phyloP scores from a whole-genome alignment of 2,888 invertebrate species.

The Chymomyza procnemis region DNA sequence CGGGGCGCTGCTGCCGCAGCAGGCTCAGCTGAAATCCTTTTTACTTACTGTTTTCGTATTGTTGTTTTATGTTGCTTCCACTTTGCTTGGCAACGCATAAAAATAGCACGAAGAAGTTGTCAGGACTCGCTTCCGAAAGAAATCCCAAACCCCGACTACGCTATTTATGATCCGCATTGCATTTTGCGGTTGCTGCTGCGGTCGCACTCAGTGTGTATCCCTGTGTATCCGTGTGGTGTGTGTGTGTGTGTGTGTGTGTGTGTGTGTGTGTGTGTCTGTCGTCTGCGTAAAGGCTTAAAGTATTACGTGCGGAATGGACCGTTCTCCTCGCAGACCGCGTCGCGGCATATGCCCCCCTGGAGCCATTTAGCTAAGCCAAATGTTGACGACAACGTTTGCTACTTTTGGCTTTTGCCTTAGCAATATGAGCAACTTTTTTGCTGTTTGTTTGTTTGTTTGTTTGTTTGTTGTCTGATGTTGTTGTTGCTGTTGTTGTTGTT shows the following conservation, averaged over 20 bases:
- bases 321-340: not conserved
- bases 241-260: not conserved
- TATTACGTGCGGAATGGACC: constrained; percentile 41
- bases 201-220: constrained; percentile 22
- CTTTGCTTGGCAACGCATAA: not conserved
- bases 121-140: not conserved
- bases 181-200: constrained; percentile 63
- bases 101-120: not conserved
- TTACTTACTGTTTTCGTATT: not conserved
- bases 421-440: constrained; percentile 64
- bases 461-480: constrained; percentile 10
- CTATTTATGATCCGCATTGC: constrained; percentile 47
- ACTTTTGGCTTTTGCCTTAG: constrained; percentile 42
- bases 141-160: not conserved
- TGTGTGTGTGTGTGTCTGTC: constrained; percentile 19
- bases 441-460: constrained; percentile 19
- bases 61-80: not conserved
- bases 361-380: constrained; percentile 55
- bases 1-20: too few relatives aligned
- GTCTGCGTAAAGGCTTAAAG: constrained; percentile 71
- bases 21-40: not conserved
- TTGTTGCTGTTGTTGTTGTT: constrained; percentile 17
- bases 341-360: not conserved
- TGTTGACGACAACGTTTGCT: constrained; percentile 60
- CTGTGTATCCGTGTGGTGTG: too few relatives aligned